Evolutionary conservation across 2,888 invertebrate species (phyloP).

Genomic region (Serripes groenlandicus): DNA sequence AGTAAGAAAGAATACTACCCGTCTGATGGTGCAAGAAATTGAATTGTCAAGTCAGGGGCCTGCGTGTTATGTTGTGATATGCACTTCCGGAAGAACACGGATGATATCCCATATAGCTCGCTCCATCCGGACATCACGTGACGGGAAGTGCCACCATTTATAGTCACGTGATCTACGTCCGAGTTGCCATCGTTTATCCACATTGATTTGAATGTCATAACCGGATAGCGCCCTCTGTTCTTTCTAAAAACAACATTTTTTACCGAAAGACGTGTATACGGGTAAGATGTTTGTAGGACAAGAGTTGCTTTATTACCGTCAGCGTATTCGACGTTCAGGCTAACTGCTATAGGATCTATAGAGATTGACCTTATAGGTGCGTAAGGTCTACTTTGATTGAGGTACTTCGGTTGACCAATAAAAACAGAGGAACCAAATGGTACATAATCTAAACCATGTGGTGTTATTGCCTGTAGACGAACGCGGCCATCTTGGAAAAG

Average conservation of each 20-base stretch:
- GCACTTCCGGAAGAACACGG: slow-evolving; percentile 73
- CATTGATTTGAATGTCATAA: slow-evolving; percentile 72
- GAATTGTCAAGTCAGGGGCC: slow-evolving; percentile 66
- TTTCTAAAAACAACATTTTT: slow-evolving; percentile 48
- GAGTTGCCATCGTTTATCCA: slow-evolving; percentile 75
- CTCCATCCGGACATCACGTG: slow-evolving; percentile 66
- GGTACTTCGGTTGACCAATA: slow-evolving; percentile 66
- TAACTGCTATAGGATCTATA: slow-evolving; percentile 51
- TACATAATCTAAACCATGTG: slow-evolving; percentile 71
- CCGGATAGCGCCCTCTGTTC: slow-evolving; percentile 51
- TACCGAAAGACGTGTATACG: slow-evolving; percentile 56
- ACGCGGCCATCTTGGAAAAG: slow-evolving; percentile 71
- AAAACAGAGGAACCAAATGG: slow-evolving; percentile 73
- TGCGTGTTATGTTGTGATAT: slow-evolving; percentile 72
- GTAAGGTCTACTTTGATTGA: slow-evolving; percentile 48
- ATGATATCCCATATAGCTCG: slow-evolving; percentile 66
- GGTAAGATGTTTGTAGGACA: slow-evolving; percentile 39
- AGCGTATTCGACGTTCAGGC: slow-evolving; percentile 51
- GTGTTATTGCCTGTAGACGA: slow-evolving; percentile 64
- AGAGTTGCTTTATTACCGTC: slow-evolving; percentile 61
- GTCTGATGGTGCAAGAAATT: slow-evolving; percentile 26
- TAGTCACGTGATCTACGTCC: slow-evolving; percentile 72
- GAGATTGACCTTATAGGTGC: slow-evolving; percentile 59
- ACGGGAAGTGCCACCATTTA: slow-evolving; percentile 64
- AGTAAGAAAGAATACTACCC: not conserved